Percentiles rank a stretch among this genome's conserved stretches.
Evolutionary conservation across 2,797 vertebrate genomes (phyloP).

Genomic region (Pipistrellus pygmaeus): DNA sequence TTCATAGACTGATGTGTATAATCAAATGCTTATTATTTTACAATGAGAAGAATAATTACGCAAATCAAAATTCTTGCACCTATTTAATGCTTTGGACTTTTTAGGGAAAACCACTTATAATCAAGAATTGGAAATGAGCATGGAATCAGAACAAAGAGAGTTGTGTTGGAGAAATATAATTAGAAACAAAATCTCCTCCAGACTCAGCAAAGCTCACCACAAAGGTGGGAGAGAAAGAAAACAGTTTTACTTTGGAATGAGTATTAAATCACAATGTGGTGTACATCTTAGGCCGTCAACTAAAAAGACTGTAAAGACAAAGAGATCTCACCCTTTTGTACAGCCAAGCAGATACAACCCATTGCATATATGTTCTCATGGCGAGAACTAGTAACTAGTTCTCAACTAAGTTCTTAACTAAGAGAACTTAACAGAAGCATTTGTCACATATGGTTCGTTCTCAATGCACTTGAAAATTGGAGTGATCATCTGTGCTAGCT

Average conservation of each 20-base stretch:
- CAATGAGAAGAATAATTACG: neutral
- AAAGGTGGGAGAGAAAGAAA: conserved; percentile 17
- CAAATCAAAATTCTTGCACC: neutral
- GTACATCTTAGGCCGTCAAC: neutral
- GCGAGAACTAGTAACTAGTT: neutral
- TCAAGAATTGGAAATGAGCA: conserved; percentile 17
- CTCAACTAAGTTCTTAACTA: neutral
- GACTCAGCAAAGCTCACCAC: neutral
- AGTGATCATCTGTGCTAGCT: neutral
- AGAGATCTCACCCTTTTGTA: neutral
- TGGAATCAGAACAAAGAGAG: neutral
- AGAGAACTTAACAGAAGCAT: neutral
- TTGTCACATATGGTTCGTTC: neutral
- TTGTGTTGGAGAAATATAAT: neutral
- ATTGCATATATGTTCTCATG: neutral
- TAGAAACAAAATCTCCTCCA: neutral
- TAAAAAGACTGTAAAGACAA: neutral
- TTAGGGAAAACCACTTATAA: neutral
- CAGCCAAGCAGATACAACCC: neutral
- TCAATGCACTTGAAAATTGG: neutral
- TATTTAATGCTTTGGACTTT: neutral
- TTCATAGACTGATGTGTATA: neutral
- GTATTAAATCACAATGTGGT: neutral
- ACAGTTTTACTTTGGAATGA: neutral
- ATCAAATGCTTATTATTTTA: conserved; percentile 52